Evolutionary conservation across 2,888 invertebrate species (phyloP).

Genomic region (Tethea ocularis): DNA sequence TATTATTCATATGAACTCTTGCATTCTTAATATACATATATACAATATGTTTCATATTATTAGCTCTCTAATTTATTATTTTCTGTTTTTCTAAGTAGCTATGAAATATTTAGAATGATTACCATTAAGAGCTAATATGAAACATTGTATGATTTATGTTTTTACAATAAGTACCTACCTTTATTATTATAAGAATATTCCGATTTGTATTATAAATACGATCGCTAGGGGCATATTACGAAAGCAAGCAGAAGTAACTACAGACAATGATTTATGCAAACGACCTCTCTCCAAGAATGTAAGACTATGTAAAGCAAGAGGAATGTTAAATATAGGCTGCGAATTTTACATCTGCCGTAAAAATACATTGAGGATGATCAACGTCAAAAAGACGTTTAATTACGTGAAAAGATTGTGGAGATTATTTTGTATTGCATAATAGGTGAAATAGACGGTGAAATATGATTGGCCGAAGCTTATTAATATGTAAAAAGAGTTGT

Average conservation of each 20-base stretch:
- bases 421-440: slow-evolving; percentile 13
- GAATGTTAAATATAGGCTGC: background rate
- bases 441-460: slow-evolving; percentile 22
- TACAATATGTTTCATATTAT: too few species aligned
- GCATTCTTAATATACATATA: too few species aligned
- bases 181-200: background rate
- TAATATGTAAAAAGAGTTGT: slow-evolving; percentile 13
- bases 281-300: background rate
- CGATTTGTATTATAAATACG: background rate
- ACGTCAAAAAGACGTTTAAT: slow-evolving; percentile 3
- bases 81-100: too few species aligned
- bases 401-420: slow-evolving; percentile 7
- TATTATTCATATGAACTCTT: too few species aligned
- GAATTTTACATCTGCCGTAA: background rate
- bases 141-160: too few species aligned
- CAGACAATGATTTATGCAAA: background rate
- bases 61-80: too few species aligned
- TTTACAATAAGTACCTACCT: too few species aligned
- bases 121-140: too few species aligned
- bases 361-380: background rate
- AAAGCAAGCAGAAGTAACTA: background rate
- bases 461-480: slow-evolving; percentile 15
- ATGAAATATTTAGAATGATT: too few species aligned
- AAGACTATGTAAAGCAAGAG: background rate
- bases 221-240: background rate